These are phyloP conservation scores for Euspilapteryx auroguttella DNA, from an alignment of 2,888 invertebrate species.

Conservation along the genomic window DNA sequence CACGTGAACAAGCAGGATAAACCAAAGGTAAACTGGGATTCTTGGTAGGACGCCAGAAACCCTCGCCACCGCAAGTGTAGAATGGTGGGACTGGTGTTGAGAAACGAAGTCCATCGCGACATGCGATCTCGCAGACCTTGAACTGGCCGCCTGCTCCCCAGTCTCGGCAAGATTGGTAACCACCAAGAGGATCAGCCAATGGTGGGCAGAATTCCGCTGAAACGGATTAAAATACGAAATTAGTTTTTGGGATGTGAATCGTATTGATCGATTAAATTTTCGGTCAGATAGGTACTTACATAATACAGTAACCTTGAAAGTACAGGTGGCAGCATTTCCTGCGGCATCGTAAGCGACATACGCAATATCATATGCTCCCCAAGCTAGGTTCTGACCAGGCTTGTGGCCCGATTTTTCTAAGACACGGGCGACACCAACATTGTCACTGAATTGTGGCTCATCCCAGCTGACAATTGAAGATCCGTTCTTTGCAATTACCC, in stretches of 20 bases:
- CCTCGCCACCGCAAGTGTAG: slow-evolving; percentile 98
- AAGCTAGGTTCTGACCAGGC: slow-evolving; percentile 84
- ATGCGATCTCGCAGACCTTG: slow-evolving; percentile 91
- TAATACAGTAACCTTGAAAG: slow-evolving; percentile 87
- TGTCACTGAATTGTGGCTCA: slow-evolving; percentile 88
- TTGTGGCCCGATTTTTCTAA: slow-evolving; percentile 85
- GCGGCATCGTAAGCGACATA: slow-evolving; percentile 93
- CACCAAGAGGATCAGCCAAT: slow-evolving; percentile 86
- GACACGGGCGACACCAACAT: slow-evolving; percentile 77
- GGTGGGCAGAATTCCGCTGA: slow-evolving; percentile 90
- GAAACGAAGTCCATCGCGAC: slow-evolving; percentile 84
- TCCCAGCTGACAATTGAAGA: slow-evolving; percentile 91
- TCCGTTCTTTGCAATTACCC: slow-evolving; percentile 92
- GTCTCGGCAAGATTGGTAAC: slow-evolving; percentile 88
- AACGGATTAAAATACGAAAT: slow-evolving; percentile 11
- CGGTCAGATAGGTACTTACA: slow-evolving; percentile 72
- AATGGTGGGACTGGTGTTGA: slow-evolving; percentile 94
- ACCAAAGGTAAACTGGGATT: slow-evolving; percentile 78
- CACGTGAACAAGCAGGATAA: slow-evolving; percentile 92
- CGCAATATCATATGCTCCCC: slow-evolving; percentile 91
- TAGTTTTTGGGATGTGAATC: too few relatives aligned
- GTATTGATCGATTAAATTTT: too few relatives aligned
- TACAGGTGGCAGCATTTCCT: slow-evolving; percentile 89
- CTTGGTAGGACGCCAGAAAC: slow-evolving; percentile 91
- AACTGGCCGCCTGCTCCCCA: slow-evolving; percentile 97